A percentile compares a stretch with the other conserved stretches of the same genome.
Evolutionary conservation across 2,113 vertebrate genomes (phyloP).

Genomic region (Cygnus atratus): DNA sequence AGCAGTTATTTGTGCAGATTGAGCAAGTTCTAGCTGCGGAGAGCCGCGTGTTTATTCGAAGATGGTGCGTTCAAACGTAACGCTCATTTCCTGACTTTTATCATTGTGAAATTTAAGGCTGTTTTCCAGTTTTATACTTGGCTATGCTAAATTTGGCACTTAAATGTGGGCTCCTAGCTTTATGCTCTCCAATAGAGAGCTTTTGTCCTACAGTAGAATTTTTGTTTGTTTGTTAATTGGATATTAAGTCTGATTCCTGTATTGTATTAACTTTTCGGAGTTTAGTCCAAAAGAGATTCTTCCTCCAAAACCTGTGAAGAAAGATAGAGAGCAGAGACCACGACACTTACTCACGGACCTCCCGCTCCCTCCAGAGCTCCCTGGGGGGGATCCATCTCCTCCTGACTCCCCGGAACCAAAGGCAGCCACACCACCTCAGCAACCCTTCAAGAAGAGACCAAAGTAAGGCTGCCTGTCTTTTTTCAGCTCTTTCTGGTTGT

Average conservation of each 20-base stretch:
- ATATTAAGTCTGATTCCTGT: conserved; percentile 10
- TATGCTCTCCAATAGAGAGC: background rate
- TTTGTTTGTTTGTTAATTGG: background rate
- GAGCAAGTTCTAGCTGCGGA: background rate
- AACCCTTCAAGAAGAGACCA: conserved; percentile 96
- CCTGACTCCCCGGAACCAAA: conserved; percentile 91
- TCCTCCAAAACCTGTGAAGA: conserved; percentile 85
- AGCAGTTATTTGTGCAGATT: fast-evolving
- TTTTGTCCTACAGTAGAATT: background rate
- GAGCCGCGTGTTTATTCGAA: background rate
- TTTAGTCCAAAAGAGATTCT: conserved; percentile 92
- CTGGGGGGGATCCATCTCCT: conserved; percentile 88
- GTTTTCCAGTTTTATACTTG: background rate
- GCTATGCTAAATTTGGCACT: background rate
- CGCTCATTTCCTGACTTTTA: background rate
- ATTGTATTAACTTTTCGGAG: conserved; percentile 60
- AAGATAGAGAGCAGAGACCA: conserved; percentile 89
- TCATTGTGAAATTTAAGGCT: fast-evolving
- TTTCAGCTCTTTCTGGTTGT: background rate
- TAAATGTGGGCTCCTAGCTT: background rate
- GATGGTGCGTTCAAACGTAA: fast-evolving
- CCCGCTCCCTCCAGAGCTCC: conserved; percentile 91
- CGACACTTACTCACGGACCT: conserved; percentile 92
- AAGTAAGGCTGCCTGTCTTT: conserved; percentile 79
- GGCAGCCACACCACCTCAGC: conserved; percentile 82